Conservation (phyloP, 2,113 vertebrate species). For the Osmerus eperlanus region DNA sequence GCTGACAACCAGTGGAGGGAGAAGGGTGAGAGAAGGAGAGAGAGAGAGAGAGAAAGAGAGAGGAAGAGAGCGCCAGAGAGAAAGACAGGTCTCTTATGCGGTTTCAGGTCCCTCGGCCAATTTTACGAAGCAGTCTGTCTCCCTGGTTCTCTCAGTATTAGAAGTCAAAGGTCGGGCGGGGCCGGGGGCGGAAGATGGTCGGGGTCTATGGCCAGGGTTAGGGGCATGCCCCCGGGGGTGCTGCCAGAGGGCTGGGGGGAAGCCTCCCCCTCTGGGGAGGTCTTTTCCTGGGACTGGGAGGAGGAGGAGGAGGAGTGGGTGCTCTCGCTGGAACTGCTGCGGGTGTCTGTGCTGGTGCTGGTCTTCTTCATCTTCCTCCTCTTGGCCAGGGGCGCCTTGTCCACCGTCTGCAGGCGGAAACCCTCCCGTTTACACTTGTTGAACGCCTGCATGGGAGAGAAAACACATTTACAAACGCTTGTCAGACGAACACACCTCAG, state of each 20-base stretch:
- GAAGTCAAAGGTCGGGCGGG: conserved; percentile 64
- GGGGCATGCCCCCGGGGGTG: conserved; percentile 55
- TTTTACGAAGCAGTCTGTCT: not conserved
- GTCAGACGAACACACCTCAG: not conserved
- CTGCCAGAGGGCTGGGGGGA: conserved; percentile 51
- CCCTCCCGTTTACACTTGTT: conserved; percentile 98
- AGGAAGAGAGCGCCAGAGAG: conserved; percentile 30
- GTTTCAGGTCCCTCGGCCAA: conserved; percentile 4
- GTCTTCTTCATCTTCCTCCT: conserved; percentile 98
- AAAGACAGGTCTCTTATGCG: not conserved
- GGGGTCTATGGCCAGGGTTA: conserved; percentile 45
- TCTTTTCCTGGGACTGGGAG: conserved; percentile 86
- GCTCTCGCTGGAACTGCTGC: conserved; percentile 97
- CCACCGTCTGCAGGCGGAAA: conserved; percentile 96
- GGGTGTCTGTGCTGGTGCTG: conserved; percentile 96
- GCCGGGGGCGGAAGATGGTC: conserved; percentile 42
- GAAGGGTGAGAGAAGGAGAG: not conserved
- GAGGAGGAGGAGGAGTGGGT: conserved; percentile 92
- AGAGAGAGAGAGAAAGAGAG: conserved; percentile 9
- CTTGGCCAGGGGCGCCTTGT: conserved; percentile 84
- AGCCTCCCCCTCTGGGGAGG: conserved; percentile 65
- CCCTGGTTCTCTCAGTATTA: conserved; percentile 47
- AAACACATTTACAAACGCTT: not conserved
- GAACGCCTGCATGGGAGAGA: conserved; percentile 80
- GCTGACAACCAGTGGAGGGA: conserved; percentile 25